Evolutionary conservation across 2,113 vertebrate genomes (phyloP).

Genomic region (Puma concolor): DNA sequence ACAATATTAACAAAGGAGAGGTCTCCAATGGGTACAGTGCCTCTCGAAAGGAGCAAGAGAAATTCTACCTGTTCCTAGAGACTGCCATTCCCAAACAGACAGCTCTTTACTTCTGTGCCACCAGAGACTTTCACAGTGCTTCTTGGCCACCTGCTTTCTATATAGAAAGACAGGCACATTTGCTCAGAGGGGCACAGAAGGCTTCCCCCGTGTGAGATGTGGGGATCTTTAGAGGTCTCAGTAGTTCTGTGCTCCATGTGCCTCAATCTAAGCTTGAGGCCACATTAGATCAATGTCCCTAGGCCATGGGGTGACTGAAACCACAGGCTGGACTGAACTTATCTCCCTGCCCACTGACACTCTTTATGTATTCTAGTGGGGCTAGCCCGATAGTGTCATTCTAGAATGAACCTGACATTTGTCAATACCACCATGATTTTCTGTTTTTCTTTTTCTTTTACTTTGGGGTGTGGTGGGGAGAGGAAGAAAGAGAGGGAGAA

Average conservation of each 20-base stretch:
- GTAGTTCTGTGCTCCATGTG: background rate
- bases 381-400: background rate
- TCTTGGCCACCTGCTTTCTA: background rate
- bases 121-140: slow-evolving; percentile 11
- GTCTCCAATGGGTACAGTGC: background rate
- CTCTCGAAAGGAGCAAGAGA: accelerated
- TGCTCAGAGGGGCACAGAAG: background rate
- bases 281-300: background rate
- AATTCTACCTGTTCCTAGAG: slow-evolving; percentile 53
- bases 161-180: background rate
- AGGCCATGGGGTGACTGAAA: background rate
- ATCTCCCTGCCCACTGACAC: background rate
- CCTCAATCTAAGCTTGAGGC: background rate
- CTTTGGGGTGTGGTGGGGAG: too few species aligned
- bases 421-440: background rate
- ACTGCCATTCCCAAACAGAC: background rate
- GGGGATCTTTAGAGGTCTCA: background rate
- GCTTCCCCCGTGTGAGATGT: background rate
- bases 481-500: too few species aligned
- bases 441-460: background rate
- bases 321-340: background rate
- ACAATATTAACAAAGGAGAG: background rate
- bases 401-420: background rate
- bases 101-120: slow-evolving; percentile 47
- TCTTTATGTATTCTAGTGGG: background rate